Evolutionary conservation across 2,113 vertebrate genomes (phyloP).

Genomic region (Vulpes vulpes): DNA sequence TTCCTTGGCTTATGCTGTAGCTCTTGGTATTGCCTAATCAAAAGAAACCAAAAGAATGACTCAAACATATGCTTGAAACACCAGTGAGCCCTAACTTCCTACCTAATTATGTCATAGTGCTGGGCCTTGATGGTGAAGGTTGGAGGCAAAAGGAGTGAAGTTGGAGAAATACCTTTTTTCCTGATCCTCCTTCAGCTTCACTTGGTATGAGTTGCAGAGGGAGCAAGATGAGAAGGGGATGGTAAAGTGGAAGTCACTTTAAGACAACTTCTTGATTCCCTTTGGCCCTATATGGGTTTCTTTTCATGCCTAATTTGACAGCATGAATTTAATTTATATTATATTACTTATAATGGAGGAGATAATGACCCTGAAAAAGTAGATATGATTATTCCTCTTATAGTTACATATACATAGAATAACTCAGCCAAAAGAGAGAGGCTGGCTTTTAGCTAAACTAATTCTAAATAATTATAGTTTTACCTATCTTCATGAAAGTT

Average conservation of each 20-base stretch:
- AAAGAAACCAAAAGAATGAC: slow-evolving; percentile 19
- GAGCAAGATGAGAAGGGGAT: not conserved
- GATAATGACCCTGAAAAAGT: not conserved
- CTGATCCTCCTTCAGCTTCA: not conserved
- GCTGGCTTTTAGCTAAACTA: slow-evolving; percentile 46
- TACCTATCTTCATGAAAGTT: not conserved
- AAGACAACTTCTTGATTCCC: slow-evolving; percentile 22
- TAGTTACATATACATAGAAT: slow-evolving; percentile 54
- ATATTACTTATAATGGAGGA: not conserved
- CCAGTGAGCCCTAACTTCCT: not conserved
- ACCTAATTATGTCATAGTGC: not conserved
- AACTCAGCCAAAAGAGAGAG: not conserved
- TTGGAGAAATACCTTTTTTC: not conserved
- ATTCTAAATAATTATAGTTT: slow-evolving; percentile 39
- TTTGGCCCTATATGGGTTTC: not conserved
- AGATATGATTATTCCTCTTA: not conserved
- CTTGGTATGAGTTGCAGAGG: not conserved
- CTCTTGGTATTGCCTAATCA: not conserved
- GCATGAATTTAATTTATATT: slow-evolving; percentile 12
- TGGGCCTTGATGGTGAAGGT: not conserved
- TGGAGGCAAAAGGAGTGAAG: not conserved
- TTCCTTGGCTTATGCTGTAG: not conserved
- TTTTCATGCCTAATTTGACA: not conserved
- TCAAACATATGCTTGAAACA: not conserved
- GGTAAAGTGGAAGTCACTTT: not conserved